Percentiles rank a stretch among this genome's conserved stretches.
These are phyloP conservation scores for Osmerus eperlanus DNA, from an alignment of 2,113 vertebrate species.

Conservation along the genomic window DNA sequence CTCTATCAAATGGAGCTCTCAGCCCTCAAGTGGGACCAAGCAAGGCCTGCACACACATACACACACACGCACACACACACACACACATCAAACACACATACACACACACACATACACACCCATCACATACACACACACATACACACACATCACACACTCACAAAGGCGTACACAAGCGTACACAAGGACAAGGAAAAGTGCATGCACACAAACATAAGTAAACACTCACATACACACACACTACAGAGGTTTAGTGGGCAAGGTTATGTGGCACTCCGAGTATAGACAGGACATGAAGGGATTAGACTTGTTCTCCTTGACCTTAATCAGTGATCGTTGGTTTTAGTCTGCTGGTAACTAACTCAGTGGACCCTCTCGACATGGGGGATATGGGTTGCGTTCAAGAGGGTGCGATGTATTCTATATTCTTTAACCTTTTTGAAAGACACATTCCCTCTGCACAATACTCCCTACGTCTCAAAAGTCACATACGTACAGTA, in stretches of 20 bases:
- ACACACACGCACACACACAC: constrained; percentile 18
- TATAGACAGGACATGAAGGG: background rate
- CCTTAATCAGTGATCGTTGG: constrained; percentile 2
- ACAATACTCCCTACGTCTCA: too few species aligned
- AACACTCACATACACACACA: constrained; percentile 25
- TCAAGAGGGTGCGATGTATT: too few species aligned
- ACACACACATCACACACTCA: constrained; percentile 15
- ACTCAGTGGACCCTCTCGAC: background rate
- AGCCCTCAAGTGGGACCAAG: constrained; percentile 31
- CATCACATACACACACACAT: background rate
- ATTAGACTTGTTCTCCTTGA: background rate
- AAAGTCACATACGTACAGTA: too few species aligned
- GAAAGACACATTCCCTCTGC: too few species aligned
- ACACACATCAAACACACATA: constrained; percentile 4
- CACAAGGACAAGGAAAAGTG: constrained; percentile 4
- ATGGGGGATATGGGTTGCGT: too few species aligned
- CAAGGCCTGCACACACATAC: constrained; percentile 16
- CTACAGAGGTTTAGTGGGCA: background rate
- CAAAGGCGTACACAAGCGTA: constrained; percentile 16
- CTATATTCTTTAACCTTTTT: too few species aligned
- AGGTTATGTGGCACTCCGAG: background rate
- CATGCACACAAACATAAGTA: constrained; percentile 24
- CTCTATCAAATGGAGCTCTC: constrained; percentile 28
- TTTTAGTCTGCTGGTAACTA: constrained; percentile 1
- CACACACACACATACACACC: background rate